phyloP scores from a whole-genome alignment of 2,113 vertebrate species.

The Bufo gargarizans region DNA sequence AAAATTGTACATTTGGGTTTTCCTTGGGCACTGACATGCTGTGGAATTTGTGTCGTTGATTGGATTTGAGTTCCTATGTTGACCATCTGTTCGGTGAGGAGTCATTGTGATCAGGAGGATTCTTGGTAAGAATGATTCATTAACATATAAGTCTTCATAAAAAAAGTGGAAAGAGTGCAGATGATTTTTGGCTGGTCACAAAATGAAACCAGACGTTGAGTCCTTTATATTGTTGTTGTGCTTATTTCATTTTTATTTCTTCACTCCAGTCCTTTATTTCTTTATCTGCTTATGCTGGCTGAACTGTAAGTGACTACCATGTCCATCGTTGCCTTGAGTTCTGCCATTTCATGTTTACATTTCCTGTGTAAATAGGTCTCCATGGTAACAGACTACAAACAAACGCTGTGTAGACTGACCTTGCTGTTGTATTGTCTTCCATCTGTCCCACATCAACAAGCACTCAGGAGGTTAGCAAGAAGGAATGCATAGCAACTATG shows the following conservation, averaged over 20 bases:
- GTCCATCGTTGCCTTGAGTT: no score
- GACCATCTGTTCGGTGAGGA: conserved; percentile 50
- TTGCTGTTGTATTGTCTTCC: not conserved
- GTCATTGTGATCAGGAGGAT: conserved; percentile 12
- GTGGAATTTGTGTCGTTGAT: conserved; percentile 35
- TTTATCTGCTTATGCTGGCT: not conserved
- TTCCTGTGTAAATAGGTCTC: not conserved
- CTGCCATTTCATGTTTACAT: no score
- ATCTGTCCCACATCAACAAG: not conserved
- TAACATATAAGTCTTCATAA: conserved; percentile 9
- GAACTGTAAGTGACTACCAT: not conserved
- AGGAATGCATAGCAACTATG: not conserved
- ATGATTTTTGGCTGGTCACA: conserved; percentile 33
- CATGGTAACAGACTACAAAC: not conserved
- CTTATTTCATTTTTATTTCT: not conserved
- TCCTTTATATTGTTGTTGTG: not conserved
- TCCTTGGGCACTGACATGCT: conserved; percentile 36
- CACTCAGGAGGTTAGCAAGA: not conserved
- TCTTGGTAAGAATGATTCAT: conserved; percentile 46
- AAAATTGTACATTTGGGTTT: conserved; percentile 42
- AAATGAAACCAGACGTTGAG: conserved; percentile 30
- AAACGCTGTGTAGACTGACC: not conserved
- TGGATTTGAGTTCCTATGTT: conserved; percentile 30
- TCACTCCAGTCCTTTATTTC: not conserved
- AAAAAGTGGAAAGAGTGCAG: not conserved